These are phyloP conservation scores for Pteronotus mesoamericanus DNA, from an alignment of 2,797 vertebrate genomes.

Conservation along the genomic window DNA sequence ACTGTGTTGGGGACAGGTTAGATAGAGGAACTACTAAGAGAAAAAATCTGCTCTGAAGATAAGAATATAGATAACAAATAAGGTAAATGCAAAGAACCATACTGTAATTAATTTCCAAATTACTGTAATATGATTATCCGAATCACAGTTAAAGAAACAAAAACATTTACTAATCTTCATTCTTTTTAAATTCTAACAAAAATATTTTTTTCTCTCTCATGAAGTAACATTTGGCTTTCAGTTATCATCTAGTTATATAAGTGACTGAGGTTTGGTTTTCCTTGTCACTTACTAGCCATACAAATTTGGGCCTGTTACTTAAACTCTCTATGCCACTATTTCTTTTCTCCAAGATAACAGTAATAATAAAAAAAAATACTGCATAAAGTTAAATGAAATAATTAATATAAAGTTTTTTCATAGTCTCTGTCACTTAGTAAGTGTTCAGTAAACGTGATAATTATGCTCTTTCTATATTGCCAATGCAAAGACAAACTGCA, in stretches of 20 bases:
- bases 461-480: neutral
- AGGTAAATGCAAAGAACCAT: neutral
- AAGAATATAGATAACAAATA: neutral
- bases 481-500: neutral
- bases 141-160: neutral
- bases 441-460: neutral
- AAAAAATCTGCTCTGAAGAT: neutral
- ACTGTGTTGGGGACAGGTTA: neutral
- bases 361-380: neutral
- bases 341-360: neutral
- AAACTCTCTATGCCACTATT: neutral
- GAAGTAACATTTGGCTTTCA: neutral
- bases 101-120: neutral
- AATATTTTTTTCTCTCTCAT: neutral
- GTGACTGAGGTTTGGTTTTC: neutral
- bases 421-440: neutral
- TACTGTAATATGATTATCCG: neutral
- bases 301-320: neutral
- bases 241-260: neutral
- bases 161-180: neutral
- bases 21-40: neutral
- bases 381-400: neutral
- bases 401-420: neutral
- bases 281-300: neutral
- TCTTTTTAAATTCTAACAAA: neutral